Percentiles rank a stretch among this genome's conserved stretches.
Evolutionary conservation across 1,140 invertebrate species (phyloP).

Genomic region (Drosophila tsacasi): DNA sequence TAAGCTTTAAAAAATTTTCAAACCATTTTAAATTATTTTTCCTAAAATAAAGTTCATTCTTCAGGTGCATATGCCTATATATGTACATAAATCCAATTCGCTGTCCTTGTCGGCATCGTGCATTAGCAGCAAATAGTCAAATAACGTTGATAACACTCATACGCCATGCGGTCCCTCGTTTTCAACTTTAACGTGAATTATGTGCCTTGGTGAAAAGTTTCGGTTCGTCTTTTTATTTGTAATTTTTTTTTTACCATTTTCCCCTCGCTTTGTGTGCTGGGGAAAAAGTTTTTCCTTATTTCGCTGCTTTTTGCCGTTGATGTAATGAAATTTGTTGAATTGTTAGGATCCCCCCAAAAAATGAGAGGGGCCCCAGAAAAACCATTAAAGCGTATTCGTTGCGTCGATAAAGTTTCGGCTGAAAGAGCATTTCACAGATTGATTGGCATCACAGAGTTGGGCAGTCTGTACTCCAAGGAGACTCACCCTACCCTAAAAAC

Average conservation of each 20-base stretch:
- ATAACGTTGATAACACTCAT: conserved; percentile 73
- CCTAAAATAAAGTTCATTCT: neutral
- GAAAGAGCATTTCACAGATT: conserved; percentile 75
- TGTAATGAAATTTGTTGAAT: conserved; percentile 79
- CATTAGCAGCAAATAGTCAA: conserved; percentile 77
- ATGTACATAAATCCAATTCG: neutral
- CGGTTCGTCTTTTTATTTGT: neutral
- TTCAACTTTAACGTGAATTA: conserved; percentile 75
- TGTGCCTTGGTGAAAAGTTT: conserved; percentile 58
- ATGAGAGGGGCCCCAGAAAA: conserved; percentile 43
- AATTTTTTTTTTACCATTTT: conserved; percentile 1
- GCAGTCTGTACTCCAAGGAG: conserved; percentile 3
- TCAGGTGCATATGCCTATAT: conserved; percentile 4
- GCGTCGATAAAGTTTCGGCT: conserved; percentile 60
- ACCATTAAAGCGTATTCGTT: conserved; percentile 76
- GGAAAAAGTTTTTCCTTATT: conserved; percentile 52
- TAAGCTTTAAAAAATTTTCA: too few relatives aligned
- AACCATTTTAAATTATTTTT: too few relatives aligned
- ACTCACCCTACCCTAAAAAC: neutral
- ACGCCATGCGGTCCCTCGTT: conserved; percentile 68
- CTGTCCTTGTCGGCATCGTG: conserved; percentile 29
- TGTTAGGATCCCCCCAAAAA: conserved; percentile 45
- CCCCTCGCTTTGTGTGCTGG: neutral
- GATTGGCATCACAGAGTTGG: conserved; percentile 67
- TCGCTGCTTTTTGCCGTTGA: conserved; percentile 50